Base-by-base conservation (phyloP, 2,113 vertebrate genomes). In the Solea solea region DNA sequence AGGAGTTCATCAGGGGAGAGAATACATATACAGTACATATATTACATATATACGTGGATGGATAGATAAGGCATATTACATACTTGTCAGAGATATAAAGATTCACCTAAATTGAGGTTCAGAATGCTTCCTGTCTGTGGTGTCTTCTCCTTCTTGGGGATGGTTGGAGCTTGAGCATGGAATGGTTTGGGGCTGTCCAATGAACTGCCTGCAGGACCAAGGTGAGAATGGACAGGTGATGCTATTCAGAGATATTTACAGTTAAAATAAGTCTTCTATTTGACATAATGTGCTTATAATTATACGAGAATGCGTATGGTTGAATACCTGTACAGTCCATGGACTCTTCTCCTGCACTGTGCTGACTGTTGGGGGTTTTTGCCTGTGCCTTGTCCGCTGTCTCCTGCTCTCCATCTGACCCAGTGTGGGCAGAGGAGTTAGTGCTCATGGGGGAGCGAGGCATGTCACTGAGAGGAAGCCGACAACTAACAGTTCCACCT, bases 371-470 rank as follows among this genome's bases (percentile, higher is more conserved):
- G 7, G 90, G 84, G 40, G 93, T 92, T 91, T 96, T 98, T n/a
- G 69, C 67, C 40, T 90, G 88, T n/a, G 82, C 67, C 91, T 97
- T 98, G 59, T 98, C 97, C 1, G 72, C 74, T 0, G 94, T 83
- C 0, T 98, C 97, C 82, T 96, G 96, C 80, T 99, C 97, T 49
- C 95, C 95, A 27, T 99, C 97, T 0, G 97, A 99, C n/a, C 96
- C 96, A 0, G 97, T 98, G 78, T 98, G 97, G 74, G 95, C 95
- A 0, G 97, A 99, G 4, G 97, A 99, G 92, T 97, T 98, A 34
- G 96, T 98, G 75, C 97, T 99, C 95, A 96, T 96, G 7, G 97
- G 97, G 13, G 97, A 99, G n/a, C 96, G 94, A 0, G 97, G 96
- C 93, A 96, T 95, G 6, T 99, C 96, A 0, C 92, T 93, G 77